phyloP scores from a whole-genome alignment of 2,113 vertebrate genomes.

The Silurus asotus region DNA sequence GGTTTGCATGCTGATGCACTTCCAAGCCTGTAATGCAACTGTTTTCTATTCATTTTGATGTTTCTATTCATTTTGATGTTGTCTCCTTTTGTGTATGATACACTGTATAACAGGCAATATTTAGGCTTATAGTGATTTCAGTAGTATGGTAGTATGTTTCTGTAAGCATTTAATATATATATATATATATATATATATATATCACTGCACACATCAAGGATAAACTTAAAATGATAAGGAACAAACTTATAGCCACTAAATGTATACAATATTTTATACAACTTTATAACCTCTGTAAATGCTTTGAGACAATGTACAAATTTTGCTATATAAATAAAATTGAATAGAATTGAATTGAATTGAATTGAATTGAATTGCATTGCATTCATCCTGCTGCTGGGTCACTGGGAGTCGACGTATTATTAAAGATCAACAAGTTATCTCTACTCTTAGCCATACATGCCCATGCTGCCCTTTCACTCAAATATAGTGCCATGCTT shows the following conservation, averaged over 20 bases:
- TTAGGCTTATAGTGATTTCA: neutral
- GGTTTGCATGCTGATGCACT: slow-evolving; percentile 14
- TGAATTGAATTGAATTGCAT: too few species aligned
- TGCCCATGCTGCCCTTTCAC: neutral
- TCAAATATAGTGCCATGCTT: neutral
- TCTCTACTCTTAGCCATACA: neutral
- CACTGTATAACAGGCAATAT: neutral
- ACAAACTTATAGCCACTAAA: too few species aligned
- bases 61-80: too few species aligned
- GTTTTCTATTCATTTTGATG: neutral
- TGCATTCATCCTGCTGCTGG: neutral
- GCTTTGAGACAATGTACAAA: too few species aligned
- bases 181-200: neutral
- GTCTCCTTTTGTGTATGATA: neutral
- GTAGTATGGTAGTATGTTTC: neutral
- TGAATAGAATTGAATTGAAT: too few species aligned
- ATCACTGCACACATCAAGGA: neutral
- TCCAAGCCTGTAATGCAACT: neutral
- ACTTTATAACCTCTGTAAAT: too few species aligned
- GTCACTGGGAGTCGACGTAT: neutral
- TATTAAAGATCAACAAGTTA: neutral
- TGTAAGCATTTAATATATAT: neutral
- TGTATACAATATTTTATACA: too few species aligned
- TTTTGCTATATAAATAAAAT: too few species aligned
- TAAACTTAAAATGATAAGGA: too few species aligned